phyloP scores from a whole-genome alignment of 2,113 vertebrate genomes.

The Nasalis larvatus region DNA sequence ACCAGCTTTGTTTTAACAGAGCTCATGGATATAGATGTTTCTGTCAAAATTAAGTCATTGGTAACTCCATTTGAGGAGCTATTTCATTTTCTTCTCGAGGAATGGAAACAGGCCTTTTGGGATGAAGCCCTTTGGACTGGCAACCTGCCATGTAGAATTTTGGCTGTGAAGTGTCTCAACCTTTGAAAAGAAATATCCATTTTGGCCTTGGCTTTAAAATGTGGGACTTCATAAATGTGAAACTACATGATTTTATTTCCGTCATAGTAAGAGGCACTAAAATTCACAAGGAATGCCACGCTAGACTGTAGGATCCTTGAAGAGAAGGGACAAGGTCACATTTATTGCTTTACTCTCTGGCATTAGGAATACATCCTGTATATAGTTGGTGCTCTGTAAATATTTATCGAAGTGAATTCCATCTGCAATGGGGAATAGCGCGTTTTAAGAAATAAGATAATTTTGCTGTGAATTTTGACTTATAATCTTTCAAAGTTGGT shows the following conservation, averaged over 20 bases:
- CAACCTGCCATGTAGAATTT: not conserved
- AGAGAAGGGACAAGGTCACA: not conserved
- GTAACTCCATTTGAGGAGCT: not conserved
- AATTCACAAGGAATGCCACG: not conserved
- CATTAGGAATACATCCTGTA: not conserved
- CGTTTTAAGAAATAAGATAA: not conserved
- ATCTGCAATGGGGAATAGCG: not conserved
- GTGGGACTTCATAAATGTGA: not conserved
- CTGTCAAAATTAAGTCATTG: not conserved
- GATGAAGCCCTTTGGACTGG: not conserved
- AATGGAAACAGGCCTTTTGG: not conserved
- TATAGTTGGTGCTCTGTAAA: not conserved
- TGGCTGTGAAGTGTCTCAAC: not conserved
- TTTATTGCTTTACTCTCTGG: not conserved
- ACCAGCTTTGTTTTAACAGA: constrained; percentile 27
- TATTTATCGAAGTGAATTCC: not conserved
- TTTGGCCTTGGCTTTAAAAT: not conserved
- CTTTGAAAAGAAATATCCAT: not conserved
- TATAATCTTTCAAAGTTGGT: not conserved
- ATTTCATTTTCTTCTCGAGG: not conserved
- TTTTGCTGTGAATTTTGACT: not conserved
- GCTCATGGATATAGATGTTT: not conserved
- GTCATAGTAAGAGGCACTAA: not conserved
- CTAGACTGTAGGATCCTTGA: not conserved
- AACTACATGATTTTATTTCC: not conserved